Percentiles rank a stretch among this genome's conserved stretches.
Conservation (phyloP, 2,797 vertebrate genomes). For the Taenioides sp. region DNA sequence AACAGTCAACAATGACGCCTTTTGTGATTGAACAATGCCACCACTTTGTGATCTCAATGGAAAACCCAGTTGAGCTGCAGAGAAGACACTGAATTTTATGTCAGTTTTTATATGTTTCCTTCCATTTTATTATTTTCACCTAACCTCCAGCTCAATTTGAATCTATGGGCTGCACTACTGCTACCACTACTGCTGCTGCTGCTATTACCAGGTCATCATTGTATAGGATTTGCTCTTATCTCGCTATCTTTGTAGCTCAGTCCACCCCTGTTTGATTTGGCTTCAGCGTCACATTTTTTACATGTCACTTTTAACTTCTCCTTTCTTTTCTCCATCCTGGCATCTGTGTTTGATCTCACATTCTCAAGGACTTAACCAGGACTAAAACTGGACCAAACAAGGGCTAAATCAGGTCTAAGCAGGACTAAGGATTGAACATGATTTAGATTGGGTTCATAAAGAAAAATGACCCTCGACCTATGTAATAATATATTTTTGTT, state of each 20-base stretch:
- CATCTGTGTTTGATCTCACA: not conserved
- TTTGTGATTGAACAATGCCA: not conserved
- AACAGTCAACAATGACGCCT: not conserved
- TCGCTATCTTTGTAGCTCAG: constrained; percentile 23
- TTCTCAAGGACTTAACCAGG: not conserved
- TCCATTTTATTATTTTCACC: too few relatives aligned
- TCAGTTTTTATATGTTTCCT: not conserved
- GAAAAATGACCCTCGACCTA: not conserved
- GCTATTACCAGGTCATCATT: too few relatives aligned
- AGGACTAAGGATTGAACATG: not conserved
- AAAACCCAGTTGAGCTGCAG: too few relatives aligned
- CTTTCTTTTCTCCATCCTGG: constrained; percentile 6
- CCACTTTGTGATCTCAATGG: not conserved
- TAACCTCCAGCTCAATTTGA: too few relatives aligned
- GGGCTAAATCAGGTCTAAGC: not conserved
- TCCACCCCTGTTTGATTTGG: constrained; percentile 59
- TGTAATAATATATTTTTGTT: not conserved
- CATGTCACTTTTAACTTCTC: constrained; percentile 7
- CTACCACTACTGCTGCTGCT: not conserved
- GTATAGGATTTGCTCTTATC: constrained; percentile 23
- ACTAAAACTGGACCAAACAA: not conserved
- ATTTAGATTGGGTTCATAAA: not conserved
- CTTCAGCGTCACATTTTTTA: constrained; percentile 37
- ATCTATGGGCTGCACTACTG: too few relatives aligned
- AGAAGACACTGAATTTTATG: not conserved